Conservation (phyloP, 2,797 vertebrate species). For the Bufotes viridis region DNA sequence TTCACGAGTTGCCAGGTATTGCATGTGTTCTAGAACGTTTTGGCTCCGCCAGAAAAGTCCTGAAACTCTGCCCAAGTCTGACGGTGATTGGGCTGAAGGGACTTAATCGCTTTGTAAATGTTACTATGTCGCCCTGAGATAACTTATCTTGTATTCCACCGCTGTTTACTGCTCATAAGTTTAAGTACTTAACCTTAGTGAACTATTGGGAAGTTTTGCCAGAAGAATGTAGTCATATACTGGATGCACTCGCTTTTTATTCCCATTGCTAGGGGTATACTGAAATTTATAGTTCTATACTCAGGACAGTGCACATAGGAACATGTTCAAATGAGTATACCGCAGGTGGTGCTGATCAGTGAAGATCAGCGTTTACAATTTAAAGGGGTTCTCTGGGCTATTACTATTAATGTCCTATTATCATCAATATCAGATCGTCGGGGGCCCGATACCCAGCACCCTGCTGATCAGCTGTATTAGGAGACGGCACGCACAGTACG, state of each 20-base stretch:
- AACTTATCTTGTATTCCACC: neutral
- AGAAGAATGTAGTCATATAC: neutral
- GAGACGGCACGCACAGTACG: no score
- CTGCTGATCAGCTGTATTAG: no score
- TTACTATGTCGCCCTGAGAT: neutral
- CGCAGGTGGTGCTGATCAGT: neutral
- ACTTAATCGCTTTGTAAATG: constrained; percentile 9
- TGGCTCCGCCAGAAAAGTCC: constrained; percentile 30
- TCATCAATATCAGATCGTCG: no score
- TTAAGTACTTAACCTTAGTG: constrained; percentile 12
- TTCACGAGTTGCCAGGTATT: constrained; percentile 53
- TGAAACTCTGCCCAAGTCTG: constrained; percentile 6
- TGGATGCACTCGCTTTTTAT: neutral
- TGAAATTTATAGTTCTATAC: neutral
- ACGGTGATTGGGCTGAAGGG: neutral
- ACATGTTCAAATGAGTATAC: neutral
- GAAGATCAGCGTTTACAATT: neutral
- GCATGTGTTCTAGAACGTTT: constrained; percentile 30
- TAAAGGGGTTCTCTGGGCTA: neutral
- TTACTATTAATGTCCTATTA: no score
- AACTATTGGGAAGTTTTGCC: constrained; percentile 16
- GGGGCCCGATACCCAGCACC: no score
- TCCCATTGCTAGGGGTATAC: neutral
- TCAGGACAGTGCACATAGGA: neutral
- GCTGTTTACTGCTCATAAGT: neutral